Conservation (phyloP, 30 jellyfish, hydroid and myxozoan genomes). For the Aurelia aurita complex sp. Pacific region DNA sequence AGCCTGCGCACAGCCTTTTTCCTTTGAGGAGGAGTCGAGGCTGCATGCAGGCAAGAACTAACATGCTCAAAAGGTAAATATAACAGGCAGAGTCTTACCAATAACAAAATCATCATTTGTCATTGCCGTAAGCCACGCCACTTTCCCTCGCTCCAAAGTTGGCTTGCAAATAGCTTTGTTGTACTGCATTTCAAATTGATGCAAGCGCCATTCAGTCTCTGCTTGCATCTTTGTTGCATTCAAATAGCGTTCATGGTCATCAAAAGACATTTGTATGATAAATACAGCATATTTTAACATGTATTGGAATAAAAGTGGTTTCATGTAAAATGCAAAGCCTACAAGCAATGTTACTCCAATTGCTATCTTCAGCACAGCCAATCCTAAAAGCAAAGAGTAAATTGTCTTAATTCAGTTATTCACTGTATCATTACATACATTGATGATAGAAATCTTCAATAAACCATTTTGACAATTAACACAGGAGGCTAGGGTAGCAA, state of each 20-base stretch:
- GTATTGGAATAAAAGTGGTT: slow-evolving; percentile 68
- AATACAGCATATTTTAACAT: slow-evolving; percentile 46
- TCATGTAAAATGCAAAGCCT: slow-evolving; percentile 8
- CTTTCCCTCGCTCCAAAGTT: slow-evolving; percentile 27
- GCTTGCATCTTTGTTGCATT: slow-evolving; percentile 65
- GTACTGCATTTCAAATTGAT: slow-evolving; percentile 79
- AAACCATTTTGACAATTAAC: too few species aligned
- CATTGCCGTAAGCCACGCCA: slow-evolving; percentile 98
- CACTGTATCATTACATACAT: too few species aligned
- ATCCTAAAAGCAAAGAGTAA: too few species aligned
- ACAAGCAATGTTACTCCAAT: background rate
- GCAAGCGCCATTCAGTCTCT: slow-evolving; percentile 81
- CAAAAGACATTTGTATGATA: slow-evolving; percentile 47
- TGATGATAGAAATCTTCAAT: too few species aligned
- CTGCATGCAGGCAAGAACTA: too few species aligned
- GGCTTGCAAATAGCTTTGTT: slow-evolving; percentile 65
- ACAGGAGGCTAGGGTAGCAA: too few species aligned
- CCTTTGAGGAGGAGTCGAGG: too few species aligned
- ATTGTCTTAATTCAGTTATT: too few species aligned
- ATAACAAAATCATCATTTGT: slow-evolving; percentile 93
- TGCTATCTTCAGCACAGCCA: slow-evolving; percentile 15
- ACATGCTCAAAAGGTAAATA: too few species aligned
- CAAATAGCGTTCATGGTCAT: slow-evolving; percentile 65
- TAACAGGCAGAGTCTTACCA: too few species aligned
- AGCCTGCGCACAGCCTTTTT: too few species aligned